Evolutionary conservation across 2,888 invertebrate genomes (phyloP).

Genomic region (Pammene fasciana): DNA sequence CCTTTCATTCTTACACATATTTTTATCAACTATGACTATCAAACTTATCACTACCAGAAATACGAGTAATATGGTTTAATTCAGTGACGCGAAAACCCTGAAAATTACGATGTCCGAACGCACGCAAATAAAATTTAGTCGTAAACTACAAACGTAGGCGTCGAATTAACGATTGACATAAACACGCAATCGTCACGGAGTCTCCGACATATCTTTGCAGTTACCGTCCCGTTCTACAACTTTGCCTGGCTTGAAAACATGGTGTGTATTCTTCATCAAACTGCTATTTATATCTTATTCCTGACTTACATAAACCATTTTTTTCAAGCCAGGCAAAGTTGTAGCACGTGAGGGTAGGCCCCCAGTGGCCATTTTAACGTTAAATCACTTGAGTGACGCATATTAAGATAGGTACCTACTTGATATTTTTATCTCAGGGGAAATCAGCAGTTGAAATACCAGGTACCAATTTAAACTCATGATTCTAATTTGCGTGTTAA

Average conservation of each 20-base stretch:
- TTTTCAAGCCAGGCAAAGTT: no score
- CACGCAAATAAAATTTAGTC: conserved; percentile 11
- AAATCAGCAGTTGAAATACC: background rate
- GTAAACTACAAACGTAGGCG: conserved; percentile 14
- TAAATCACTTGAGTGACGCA: background rate
- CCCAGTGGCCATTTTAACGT: no score
- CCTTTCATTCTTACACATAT: no score
- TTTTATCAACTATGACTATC: background rate
- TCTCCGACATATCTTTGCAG: conserved; percentile 1
- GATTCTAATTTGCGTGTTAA: no score
- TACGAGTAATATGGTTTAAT: background rate
- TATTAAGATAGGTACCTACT: background rate
- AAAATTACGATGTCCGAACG: conserved; percentile 16
- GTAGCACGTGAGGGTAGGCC: no score
- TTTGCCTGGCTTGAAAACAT: no score
- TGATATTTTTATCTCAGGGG: background rate
- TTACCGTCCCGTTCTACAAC: no score
- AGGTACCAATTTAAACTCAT: no score
- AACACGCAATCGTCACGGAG: conserved; percentile 14
- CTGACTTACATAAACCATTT: no score
- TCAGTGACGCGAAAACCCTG: conserved; percentile 1
- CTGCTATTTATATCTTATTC: no score
- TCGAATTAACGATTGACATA: conserved; percentile 13
- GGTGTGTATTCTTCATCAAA: no score
- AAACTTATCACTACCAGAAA: background rate